Conservation (phyloP, 2,113 vertebrate species). For the Bagarius yarrelli region DNA sequence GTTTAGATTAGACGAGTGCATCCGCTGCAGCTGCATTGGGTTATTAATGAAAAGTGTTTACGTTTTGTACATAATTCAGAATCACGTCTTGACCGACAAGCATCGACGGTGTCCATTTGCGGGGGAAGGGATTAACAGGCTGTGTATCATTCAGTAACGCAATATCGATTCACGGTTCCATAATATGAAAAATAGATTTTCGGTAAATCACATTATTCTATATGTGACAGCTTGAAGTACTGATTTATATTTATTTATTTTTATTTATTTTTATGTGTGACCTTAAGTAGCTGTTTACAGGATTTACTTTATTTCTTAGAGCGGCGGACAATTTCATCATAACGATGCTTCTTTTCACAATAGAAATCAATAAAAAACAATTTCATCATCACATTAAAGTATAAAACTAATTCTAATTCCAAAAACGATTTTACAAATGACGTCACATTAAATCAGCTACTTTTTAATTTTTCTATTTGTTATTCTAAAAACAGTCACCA, state of each 20-base stretch:
- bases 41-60: constrained; percentile 24
- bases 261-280: no score
- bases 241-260: no score
- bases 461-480: neutral
- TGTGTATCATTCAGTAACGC: no score
- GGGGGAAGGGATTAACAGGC: neutral
- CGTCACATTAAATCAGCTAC: neutral
- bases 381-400: neutral
- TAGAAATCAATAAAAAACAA: no score
- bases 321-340: no score
- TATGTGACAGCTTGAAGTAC: neutral
- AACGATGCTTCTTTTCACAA: neutral
- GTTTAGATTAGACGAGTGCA: constrained; percentile 29
- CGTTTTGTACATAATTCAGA: neutral
- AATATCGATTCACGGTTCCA: neutral
- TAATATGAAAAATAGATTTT: neutral
- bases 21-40: constrained; percentile 7
- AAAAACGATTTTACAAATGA: neutral
- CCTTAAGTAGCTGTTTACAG: no score
- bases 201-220: neutral
- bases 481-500: neutral
- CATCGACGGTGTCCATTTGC: neutral
- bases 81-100: neutral
- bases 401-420: no score
- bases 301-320: no score